These are phyloP conservation scores for Bubo blakistoni DNA, from an alignment of 2,113 vertebrate species.

Conservation along the genomic window DNA sequence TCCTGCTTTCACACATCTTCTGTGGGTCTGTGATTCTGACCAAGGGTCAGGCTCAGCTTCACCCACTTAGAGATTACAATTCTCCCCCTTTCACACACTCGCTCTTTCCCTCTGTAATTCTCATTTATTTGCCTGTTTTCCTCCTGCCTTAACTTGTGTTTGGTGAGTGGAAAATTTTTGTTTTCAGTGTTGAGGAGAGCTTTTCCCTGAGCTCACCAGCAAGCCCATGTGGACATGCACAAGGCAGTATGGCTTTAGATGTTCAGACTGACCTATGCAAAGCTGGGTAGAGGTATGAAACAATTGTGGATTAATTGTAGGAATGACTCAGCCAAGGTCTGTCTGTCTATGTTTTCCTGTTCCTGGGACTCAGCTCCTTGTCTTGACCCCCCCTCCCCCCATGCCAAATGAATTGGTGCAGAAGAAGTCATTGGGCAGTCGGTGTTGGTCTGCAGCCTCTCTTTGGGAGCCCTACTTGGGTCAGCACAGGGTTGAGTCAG, in stretches of 20 bases:
- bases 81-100: not conserved
- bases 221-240: not conserved
- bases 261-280: not conserved
- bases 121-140: slow-evolving; percentile 7
- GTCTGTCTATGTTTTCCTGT: not conserved
- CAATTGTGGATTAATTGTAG: not conserved
- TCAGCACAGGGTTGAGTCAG: not conserved
- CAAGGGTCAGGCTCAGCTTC: slow-evolving; percentile 39
- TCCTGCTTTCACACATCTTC: slow-evolving; percentile 57
- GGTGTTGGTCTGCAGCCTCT: not conserved
- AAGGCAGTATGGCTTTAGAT: not conserved
- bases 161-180: not conserved
- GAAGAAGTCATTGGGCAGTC: rapidly evolving
- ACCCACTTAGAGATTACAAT: slow-evolving; percentile 15
- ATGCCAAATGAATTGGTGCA: not conserved
- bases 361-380: not conserved
- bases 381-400: not conserved
- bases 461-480: not conserved
- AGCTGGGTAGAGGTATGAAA: not conserved
- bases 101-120: not conserved
- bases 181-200: not conserved
- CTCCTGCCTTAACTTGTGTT: not conserved
- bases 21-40: not conserved
- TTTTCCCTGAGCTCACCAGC: not conserved
- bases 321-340: not conserved